Evolutionary conservation across 2,797 vertebrate species (phyloP), one percentile per base, ranked within the genome.

Genomic region (Melanotaenia trifasciata): DNA sequence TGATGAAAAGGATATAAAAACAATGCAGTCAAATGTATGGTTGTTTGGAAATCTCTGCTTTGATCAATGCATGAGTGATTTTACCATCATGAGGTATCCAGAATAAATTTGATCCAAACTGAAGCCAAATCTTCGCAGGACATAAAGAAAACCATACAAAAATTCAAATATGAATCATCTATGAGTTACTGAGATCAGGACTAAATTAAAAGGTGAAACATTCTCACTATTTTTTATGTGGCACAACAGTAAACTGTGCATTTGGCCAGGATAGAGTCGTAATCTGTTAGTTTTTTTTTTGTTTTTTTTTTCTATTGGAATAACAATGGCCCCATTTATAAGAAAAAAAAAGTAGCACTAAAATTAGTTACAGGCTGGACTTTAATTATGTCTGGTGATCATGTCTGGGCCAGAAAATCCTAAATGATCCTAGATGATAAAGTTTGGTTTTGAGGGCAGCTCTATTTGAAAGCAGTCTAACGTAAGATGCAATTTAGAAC

Each of bases 401-500:
- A 38, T 36, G 43, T 76, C 60, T 68, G 65, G 28, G n/a, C 70
- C 63, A 36, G 47, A 80, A 78, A 73, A 72, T 74, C 43, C 24
- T 45, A 45, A 45, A 45, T 45, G 43, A 45, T 45, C 22, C n/a
- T 26, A 40, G 65, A 73, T 20, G 62, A 67, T 12, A 20, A 56
- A 8, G 45, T 83, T 50, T 76, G 51, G 3, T 74, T 26, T 26
- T 47, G 50, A 67, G 54, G 57, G 64, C n/a, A 9, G 10, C 33
- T 75, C 66, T 63, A 24, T 66, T 69, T 38, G 24, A 76, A 78
- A 68, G 47, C 12, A 58, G 33, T 57, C 38, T 67, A 70, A 65
- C 76, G 45, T 64, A 64, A 59, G 64, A 73, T 59, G 43, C n/a
- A 70, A 16, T 38, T 78, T 70, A 5, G 24, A 66, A 58, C 58